Conservation (phyloP, 2,888 invertebrate genomes). For the Xestia c-nigrum region DNA sequence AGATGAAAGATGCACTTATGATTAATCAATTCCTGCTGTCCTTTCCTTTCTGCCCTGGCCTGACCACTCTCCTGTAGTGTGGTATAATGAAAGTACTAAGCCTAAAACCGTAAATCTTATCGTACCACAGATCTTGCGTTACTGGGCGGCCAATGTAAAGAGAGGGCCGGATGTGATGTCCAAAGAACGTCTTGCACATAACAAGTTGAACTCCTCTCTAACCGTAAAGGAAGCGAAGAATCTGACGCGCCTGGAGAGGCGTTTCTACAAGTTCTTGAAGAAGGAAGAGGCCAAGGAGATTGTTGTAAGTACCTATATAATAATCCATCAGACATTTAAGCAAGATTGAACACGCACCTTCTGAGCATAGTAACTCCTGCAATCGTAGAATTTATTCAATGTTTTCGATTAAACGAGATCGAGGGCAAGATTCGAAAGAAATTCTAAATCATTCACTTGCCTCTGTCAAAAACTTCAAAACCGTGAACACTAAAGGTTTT, state of each 20-base stretch:
- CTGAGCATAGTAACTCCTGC: background rate
- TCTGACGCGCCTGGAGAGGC: conserved; percentile 33
- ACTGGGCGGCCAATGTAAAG: conserved; percentile 39
- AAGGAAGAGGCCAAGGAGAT: conserved; percentile 22
- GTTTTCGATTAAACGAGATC: background rate
- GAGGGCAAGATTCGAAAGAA: background rate
- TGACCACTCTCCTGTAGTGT: background rate
- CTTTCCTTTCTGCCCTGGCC: background rate
- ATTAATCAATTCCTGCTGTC: background rate
- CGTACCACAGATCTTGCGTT: conserved; percentile 34
- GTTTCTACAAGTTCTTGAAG: conserved; percentile 38
- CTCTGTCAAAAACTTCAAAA: background rate
- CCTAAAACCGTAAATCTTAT: no score
- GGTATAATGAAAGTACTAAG: background rate
- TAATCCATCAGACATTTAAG: background rate
- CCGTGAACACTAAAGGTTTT: background rate
- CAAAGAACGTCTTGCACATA: background rate
- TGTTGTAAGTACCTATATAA: conserved; percentile 34
- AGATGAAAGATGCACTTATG: background rate
- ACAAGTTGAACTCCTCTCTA: conserved; percentile 5
- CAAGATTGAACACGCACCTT: background rate
- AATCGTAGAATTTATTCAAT: background rate
- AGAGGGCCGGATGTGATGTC: background rate
- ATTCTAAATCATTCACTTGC: background rate
- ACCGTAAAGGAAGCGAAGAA: conserved; percentile 21